Percentiles rank a stretch among this genome's conserved stretches.
Evolutionary conservation across 2,888 invertebrate genomes (phyloP).

Genomic region (Smittia sp.): DNA sequence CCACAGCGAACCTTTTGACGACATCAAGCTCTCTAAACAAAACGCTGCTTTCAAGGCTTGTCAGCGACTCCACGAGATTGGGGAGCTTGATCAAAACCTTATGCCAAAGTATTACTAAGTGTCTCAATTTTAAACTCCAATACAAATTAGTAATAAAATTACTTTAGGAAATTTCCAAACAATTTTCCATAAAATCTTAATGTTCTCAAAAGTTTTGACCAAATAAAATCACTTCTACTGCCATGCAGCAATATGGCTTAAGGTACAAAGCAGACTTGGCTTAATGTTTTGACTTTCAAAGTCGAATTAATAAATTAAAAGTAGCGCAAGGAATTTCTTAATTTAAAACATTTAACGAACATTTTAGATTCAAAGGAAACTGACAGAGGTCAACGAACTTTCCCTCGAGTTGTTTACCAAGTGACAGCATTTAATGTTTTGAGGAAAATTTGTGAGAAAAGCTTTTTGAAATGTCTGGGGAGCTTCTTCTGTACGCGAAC

Average conservation of each 20-base stretch:
- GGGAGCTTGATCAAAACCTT: conserved; percentile 71
- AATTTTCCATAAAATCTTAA: not conserved
- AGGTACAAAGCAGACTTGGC: not conserved
- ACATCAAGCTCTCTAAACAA: conserved; percentile 68
- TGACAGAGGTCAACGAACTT: not conserved
- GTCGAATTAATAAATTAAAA: no score
- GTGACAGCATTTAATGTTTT: not conserved
- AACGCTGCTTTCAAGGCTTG: conserved; percentile 79
- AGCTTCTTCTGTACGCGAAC: not conserved
- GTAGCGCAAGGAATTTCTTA: no score
- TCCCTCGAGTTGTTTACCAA: not conserved
- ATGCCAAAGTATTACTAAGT: conserved; percentile 56
- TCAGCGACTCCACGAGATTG: conserved; percentile 63
- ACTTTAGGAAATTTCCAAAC: no score
- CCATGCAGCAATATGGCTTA: no score
- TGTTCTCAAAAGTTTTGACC: not conserved
- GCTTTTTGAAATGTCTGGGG: not conserved
- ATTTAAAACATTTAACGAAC: no score
- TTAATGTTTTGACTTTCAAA: no score
- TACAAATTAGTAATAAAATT: no score
- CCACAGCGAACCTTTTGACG: conserved; percentile 57
- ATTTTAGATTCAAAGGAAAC: not conserved
- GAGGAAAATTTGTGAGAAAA: no score
- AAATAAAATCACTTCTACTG: no score
- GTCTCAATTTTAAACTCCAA: no score